These are phyloP conservation scores for Hydropsyche betteni DNA, from an alignment of 2,888 invertebrate species.

Conservation along the genomic window DNA sequence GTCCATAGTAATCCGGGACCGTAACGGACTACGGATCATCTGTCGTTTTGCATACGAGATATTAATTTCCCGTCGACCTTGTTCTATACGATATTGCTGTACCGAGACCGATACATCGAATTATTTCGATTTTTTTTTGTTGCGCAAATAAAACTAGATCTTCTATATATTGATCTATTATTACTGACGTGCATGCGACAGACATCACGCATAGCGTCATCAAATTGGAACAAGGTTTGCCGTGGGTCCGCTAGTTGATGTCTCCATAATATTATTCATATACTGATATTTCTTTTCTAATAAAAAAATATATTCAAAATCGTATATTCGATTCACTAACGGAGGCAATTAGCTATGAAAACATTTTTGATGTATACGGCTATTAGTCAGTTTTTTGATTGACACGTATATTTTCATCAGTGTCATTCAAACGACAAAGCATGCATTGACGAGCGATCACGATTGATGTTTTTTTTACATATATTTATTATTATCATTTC, in stretches of 20 bases:
- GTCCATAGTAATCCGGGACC: not conserved
- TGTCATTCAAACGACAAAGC: slow-evolving; percentile 33
- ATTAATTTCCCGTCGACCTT: slow-evolving; percentile 31
- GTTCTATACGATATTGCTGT: slow-evolving; percentile 8
- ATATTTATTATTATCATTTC: slow-evolving; percentile 9
- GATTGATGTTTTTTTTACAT: slow-evolving; percentile 33
- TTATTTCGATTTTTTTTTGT: slow-evolving; percentile 21
- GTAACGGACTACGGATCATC: slow-evolving; percentile 19
- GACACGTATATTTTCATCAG: not conserved
- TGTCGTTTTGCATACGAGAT: slow-evolving; percentile 15
- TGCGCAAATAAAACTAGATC: slow-evolving; percentile 30
- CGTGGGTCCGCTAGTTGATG: slow-evolving; percentile 33
- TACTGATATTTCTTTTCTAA: not conserved
- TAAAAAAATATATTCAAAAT: too few species aligned
- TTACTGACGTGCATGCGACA: not conserved
- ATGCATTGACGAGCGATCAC: slow-evolving; percentile 30
- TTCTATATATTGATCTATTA: slow-evolving; percentile 14
- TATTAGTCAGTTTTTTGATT: too few species aligned
- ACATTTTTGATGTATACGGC: too few species aligned
- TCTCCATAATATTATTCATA: slow-evolving; percentile 9
- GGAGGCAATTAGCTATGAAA: too few species aligned
- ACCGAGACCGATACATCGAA: slow-evolving; percentile 17
- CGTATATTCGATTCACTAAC: too few species aligned
- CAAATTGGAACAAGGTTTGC: slow-evolving; percentile 43
- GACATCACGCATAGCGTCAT: slow-evolving; percentile 10